A percentile compares a stretch with the other conserved stretches of the same genome.
These are phyloP conservation scores for Malurus elegans DNA, from an alignment of 2,113 vertebrate genomes.

Conservation along the genomic window DNA sequence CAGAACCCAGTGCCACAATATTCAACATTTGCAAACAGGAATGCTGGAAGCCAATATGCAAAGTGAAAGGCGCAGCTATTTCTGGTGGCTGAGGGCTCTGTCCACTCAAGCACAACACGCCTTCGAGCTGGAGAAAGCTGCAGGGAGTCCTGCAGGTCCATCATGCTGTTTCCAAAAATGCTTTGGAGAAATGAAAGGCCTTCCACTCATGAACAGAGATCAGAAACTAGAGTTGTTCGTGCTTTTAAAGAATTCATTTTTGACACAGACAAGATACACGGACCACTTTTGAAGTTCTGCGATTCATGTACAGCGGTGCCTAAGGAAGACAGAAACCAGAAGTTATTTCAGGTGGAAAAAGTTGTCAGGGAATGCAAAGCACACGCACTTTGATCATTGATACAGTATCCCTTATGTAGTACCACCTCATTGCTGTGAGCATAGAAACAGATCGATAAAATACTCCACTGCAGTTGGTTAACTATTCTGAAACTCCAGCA, in stretches of 20 bases:
- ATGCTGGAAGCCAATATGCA: not conserved
- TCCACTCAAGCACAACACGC: not conserved
- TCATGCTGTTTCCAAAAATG: not conserved
- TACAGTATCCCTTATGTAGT: not conserved
- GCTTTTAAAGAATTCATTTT: conserved; percentile 2
- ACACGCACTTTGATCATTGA: not conserved
- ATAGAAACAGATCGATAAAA: not conserved
- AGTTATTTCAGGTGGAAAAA: not conserved
- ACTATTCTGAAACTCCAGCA: not conserved
- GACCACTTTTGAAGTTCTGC: not conserved
- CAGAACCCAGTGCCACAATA: not conserved
- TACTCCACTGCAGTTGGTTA: not conserved
- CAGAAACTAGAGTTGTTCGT: not conserved
- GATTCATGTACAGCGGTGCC: not conserved
- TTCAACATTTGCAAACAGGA: not conserved
- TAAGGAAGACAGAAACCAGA: not conserved
- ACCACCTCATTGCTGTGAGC: not conserved
- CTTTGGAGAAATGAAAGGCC: not conserved
- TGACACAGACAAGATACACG: not conserved
- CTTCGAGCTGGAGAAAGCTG: not conserved
- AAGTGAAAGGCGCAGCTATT: not conserved
- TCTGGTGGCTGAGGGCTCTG: conserved; percentile 28
- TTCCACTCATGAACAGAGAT: not conserved
- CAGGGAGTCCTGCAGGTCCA: not conserved
- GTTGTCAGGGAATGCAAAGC: not conserved